Evolutionary conservation across 2,113 vertebrate genomes (phyloP).

Genomic region (Eonycteris spelaea): DNA sequence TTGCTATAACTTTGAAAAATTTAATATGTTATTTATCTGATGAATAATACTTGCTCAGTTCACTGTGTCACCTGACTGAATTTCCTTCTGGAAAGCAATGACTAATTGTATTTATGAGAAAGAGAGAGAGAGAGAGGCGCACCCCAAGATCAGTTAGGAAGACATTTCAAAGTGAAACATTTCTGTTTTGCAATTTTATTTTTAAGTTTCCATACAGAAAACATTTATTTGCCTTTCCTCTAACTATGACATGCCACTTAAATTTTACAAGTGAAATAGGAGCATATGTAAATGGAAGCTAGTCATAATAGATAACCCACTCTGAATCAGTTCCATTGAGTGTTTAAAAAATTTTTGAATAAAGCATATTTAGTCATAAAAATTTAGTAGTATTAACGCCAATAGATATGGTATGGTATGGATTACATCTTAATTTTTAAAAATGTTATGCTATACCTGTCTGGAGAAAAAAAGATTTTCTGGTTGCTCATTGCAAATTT

Average conservation of each 20-base stretch:
- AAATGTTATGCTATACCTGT: neutral
- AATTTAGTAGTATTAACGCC: neutral
- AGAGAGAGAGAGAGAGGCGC: neutral
- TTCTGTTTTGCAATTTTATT: neutral
- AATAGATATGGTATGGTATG: neutral
- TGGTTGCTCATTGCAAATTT: neutral
- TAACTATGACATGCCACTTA: neutral
- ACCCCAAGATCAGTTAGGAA: neutral
- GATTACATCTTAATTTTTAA: neutral
- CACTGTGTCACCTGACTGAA: neutral
- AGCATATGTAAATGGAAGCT: neutral
- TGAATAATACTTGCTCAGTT: neutral
- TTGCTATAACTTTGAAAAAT: conserved; percentile 17
- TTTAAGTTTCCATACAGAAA: conserved; percentile 15
- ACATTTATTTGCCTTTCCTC: neutral
- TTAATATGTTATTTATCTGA: conserved; percentile 19
- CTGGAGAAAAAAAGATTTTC: neutral
- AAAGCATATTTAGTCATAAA: conserved; percentile 27
- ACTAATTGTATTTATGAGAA: neutral
- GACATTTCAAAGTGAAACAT: neutral
- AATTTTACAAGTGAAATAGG: neutral
- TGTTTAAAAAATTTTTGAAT: neutral
- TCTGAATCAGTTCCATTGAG: neutral
- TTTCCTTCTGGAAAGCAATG: conserved; percentile 26
- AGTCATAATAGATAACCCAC: neutral